These are phyloP conservation scores for Chymomyza fuscimana DNA, from an alignment of 2,888 invertebrate genomes.

Conservation along the genomic window DNA sequence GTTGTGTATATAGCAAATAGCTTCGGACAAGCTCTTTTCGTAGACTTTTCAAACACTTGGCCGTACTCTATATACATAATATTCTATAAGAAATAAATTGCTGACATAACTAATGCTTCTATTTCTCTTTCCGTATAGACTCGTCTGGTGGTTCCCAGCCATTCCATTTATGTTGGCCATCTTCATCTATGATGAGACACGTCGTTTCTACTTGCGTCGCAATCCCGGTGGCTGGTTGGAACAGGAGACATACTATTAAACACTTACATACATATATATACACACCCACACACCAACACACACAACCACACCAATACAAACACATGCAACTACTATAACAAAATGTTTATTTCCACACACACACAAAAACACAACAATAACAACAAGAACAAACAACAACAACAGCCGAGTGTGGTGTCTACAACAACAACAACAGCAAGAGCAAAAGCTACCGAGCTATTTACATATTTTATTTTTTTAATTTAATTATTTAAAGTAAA, in stretches of 20 bases:
- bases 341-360: slow-evolving; percentile 15
- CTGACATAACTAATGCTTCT: neutral
- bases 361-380: slow-evolving; percentile 25
- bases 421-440: slow-evolving; percentile 44
- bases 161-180: slow-evolving; percentile 98
- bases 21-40: too few relatives aligned
- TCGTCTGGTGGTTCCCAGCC: slow-evolving; percentile 99
- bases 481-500: slow-evolving; percentile 79
- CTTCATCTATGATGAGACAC: slow-evolving; percentile 99
- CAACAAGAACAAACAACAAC: slow-evolving; percentile 26
- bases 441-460: slow-evolving; percentile 59
- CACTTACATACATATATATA: slow-evolving; percentile 43
- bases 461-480: slow-evolving; percentile 77
- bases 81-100: too few relatives aligned
- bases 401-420: slow-evolving; percentile 18
- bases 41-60: too few relatives aligned
- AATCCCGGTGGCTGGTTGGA: slow-evolving; percentile 99
- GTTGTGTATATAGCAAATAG: too few relatives aligned
- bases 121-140: slow-evolving; percentile 82
- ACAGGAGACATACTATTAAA: slow-evolving; percentile 98
- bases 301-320: slow-evolving; percentile 15
- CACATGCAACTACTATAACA: slow-evolving; percentile 30
- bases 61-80: too few relatives aligned
- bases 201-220: slow-evolving; percentile 97
- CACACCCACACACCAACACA: slow-evolving; percentile 35